phyloP scores from a whole-genome alignment of 2,888 invertebrate genomes.

The Glaucopsyche alexis region DNA sequence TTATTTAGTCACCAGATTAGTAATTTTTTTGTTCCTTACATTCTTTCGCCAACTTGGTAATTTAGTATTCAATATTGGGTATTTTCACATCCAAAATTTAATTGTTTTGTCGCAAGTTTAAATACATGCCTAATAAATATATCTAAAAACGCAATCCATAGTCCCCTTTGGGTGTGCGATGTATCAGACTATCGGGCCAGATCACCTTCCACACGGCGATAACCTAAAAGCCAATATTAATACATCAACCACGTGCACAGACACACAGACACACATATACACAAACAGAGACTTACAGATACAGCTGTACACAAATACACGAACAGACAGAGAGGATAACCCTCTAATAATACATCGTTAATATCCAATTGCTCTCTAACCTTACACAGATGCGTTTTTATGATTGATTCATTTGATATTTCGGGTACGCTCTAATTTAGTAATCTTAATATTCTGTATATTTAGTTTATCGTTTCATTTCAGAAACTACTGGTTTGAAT shows the following conservation, averaged over 20 bases:
- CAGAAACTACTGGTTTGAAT: too few relatives aligned
- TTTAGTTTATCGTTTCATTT: too few relatives aligned
- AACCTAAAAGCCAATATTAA: constrained; percentile 79
- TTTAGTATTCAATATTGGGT: too few relatives aligned
- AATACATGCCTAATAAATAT: not conserved
- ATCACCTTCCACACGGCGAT: constrained; percentile 76
- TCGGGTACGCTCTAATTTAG: not conserved
- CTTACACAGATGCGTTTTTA: constrained; percentile 15
- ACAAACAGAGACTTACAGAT: constrained; percentile 20
- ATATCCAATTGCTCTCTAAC: constrained; percentile 7
- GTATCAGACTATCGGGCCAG: constrained; percentile 77
- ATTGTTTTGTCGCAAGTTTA: too few relatives aligned
- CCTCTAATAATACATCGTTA: constrained; percentile 22
- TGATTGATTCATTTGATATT: not conserved
- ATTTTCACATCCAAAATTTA: too few relatives aligned
- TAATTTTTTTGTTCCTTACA: too few relatives aligned
- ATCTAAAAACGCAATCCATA: not conserved
- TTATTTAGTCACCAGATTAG: too few relatives aligned
- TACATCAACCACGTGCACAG: constrained; percentile 57
- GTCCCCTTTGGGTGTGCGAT: constrained; percentile 45
- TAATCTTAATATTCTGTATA: not conserved
- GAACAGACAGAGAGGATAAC: constrained; percentile 3
- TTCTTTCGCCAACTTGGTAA: too few relatives aligned
- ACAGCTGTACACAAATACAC: not conserved
- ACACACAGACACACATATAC: constrained; percentile 5